Base-by-base conservation (phyloP, 2,888 invertebrate species). In the Heterodera filipjevi region DNA sequence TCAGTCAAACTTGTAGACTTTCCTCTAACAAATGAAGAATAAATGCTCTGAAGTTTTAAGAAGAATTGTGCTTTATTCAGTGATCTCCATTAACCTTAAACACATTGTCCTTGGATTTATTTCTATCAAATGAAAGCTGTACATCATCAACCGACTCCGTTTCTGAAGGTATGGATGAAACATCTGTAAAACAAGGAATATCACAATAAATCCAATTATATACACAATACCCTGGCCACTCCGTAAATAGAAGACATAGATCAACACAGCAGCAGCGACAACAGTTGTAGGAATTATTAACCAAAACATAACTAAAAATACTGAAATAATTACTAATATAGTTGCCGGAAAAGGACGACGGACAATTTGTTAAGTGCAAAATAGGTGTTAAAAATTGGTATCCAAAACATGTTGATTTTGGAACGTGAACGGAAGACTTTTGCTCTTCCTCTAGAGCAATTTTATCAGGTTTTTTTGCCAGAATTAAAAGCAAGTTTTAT, bases 31-130 rank as follows among this genome's bases (percentile, higher is more conserved):
- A 81, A 74, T 22, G 66, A 80, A n/a, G 82, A 76, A 75, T 82
- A 81, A 33, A 81, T 79, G 32, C 39, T 64, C 78, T 78, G n/a
- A 32, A 78, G n/a, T n/a, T n/a, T n/a, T n/a, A n/a, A n/a, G n/a
- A n/a, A n/a, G n/a, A n/a, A n/a, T n/a, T n/a, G n/a, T n/a, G n/a
- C n/a, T n/a, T n/a, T n/a, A n/a, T n/a, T n/a, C n/a, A n/a, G n/a
- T n/a, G n/a, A n/a, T n/a, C n/a, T n/a, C n/a, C n/a, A 71, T 16
- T 27, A 19, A 72, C 72, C 72, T 72, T 72, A 72, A 72, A 72
- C 30, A 72, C 72, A 72, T 44, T 72, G 2, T 59, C 59, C 6
- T 22, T 39, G 32, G 14, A 32, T 72, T 22, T 72, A 19, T 72
- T 72, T 22, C 59, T 72, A 16, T 35, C 30, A 5, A 3, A 3